Evolutionary conservation across 2,113 vertebrate species (phyloP), one percentile per base, ranked within the genome.

Genomic region (Baryphthengus martii): DNA sequence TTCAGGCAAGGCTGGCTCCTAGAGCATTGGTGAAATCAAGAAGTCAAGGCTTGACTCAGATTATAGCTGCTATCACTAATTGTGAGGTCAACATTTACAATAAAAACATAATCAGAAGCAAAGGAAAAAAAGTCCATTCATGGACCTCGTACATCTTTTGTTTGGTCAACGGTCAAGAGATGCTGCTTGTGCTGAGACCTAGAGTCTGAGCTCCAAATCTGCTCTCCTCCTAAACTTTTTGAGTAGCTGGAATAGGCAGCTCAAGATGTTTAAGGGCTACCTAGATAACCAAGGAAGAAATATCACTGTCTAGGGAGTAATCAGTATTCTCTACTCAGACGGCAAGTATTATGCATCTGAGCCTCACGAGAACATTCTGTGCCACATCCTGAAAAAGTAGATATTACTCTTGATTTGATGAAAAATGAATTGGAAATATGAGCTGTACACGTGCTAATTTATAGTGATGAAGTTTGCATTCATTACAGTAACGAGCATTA

Each of bases 401-500:
- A 79, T 53, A 88, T 68, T 88, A 65, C 62, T 88, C 78, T 75
- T 89, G 82, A 81, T 93, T 90, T 95, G 90, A 93, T 80, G 94
- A 72, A 79, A 95, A 95, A 91, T 68, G 68, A 95, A 93, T 62
- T 75, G 79, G 56, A 92, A 92, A 44, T 53, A 63, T 1, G 40
- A 77, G 52, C 68, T 77, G 70, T 59, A 9, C 39, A 55, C 17
- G 77, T 83, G 71, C 65, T 91, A 93, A 92, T 93, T 95, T 91
- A 56, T 45, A 94, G 76, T 2, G 4, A 89, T 78, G 83, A 81
- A 88, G 92, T 89, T 80, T 58, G 88, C 93, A 96, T 95, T 96
- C 92, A 96, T 93, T 95, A 86, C 39, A 55, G 81, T 92, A 95
- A 96, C 35, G 84, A 96, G 92, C 70, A 35, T 1, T 73, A 82